These are phyloP conservation scores for Sitta carolinensis DNA, from an alignment of 2,797 vertebrate species.

Conservation along the genomic window DNA sequence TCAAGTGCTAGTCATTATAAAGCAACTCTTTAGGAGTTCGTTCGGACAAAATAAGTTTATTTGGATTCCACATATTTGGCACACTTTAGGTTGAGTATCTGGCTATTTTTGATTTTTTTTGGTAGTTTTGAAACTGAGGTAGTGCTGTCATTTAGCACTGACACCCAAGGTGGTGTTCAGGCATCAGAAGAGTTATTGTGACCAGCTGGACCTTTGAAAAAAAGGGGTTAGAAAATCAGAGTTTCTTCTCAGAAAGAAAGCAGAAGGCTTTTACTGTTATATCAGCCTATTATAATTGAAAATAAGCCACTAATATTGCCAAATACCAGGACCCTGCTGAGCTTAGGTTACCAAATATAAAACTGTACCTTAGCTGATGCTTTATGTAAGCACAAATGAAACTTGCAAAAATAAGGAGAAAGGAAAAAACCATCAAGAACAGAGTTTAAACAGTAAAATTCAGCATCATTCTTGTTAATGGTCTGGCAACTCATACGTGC, in stretches of 20 bases:
- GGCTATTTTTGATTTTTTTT: not conserved
- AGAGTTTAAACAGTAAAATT: not conserved
- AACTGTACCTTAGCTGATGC: not conserved
- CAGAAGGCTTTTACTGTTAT: not conserved
- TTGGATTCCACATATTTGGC: not conserved
- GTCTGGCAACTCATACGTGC: not conserved
- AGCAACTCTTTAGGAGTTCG: not conserved
- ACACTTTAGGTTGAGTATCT: not conserved
- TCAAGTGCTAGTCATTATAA: not conserved
- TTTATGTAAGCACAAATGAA: not conserved
- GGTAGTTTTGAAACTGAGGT: not conserved
- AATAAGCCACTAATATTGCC: not conserved
- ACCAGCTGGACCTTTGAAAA: not conserved
- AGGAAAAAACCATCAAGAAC: accelerated
- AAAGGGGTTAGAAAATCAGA: not conserved
- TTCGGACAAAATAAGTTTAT: not conserved
- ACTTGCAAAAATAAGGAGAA: not conserved
- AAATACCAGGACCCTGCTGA: not conserved
- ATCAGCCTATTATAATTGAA: not conserved
- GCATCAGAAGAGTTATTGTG: not conserved
- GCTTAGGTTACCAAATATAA: not conserved
- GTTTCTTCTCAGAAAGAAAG: not conserved
- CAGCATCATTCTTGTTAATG: not conserved
- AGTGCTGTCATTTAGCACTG: not conserved
- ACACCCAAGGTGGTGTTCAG: not conserved